These are phyloP conservation scores for Limanda limanda DNA, from an alignment of 2,113 vertebrate species.

Conservation along the genomic window DNA sequence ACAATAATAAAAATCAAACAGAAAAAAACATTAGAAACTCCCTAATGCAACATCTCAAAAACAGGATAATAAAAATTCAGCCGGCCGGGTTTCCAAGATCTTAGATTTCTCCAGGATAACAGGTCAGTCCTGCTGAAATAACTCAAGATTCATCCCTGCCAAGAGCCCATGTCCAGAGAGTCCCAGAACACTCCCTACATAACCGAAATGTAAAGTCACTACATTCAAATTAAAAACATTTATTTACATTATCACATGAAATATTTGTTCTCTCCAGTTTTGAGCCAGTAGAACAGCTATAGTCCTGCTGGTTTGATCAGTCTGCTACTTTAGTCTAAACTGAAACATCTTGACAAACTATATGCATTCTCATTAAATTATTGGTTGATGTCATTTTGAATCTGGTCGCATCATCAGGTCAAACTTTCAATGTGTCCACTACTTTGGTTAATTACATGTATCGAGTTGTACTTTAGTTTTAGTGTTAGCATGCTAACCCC, in stretches of 20 bases:
- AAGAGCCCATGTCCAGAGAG: not conserved
- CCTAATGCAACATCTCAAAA: constrained; percentile 25
- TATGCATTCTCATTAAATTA: too few species aligned
- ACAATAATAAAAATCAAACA: too few species aligned
- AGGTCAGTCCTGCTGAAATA: not conserved
- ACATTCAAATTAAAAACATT: not conserved
- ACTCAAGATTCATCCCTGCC: not conserved
- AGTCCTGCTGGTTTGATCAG: not conserved
- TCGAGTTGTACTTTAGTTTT: too few species aligned
- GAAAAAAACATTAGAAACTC: not conserved
- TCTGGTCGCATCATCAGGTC: too few species aligned
- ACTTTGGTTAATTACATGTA: too few species aligned
- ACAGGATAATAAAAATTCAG: constrained; percentile 4
- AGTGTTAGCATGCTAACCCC: too few species aligned
- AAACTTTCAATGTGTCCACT: too few species aligned
- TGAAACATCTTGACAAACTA: not conserved
- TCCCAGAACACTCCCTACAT: not conserved
- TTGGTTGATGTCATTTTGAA: too few species aligned
- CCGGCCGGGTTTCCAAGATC: constrained; percentile 10
- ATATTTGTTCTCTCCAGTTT: not conserved
- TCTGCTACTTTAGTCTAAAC: not conserved
- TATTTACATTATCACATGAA: not conserved
- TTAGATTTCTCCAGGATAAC: not conserved
- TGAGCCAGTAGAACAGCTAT: not conserved
- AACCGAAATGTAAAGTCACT: not conserved